phyloP scores from a whole-genome alignment of 2,113 vertebrate genomes.

The Siniperca chuatsi region DNA sequence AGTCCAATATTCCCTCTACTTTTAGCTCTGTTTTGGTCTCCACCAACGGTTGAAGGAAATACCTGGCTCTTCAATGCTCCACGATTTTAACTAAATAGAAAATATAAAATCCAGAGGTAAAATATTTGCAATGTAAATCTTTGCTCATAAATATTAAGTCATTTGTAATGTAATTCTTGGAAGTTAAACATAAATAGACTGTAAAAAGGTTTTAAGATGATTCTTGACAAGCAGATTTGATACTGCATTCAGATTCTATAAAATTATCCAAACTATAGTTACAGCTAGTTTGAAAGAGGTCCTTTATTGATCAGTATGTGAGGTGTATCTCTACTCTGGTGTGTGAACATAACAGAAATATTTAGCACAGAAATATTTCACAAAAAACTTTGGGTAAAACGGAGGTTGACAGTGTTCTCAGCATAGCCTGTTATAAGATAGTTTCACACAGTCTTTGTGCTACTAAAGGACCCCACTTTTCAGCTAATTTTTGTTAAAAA shows the following conservation, averaged over 20 bases:
- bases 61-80: not conserved
- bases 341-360: not conserved
- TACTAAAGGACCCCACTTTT: conserved; percentile 24
- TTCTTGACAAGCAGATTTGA: not conserved
- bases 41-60: too few relatives aligned
- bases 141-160: not conserved
- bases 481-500: conserved; percentile 19
- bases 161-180: not conserved
- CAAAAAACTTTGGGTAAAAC: not conserved
- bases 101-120: not conserved
- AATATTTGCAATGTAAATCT: not conserved
- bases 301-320: not conserved
- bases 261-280: not conserved
- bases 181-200: not conserved
- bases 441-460: conserved; percentile 8
- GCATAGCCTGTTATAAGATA: not conserved
- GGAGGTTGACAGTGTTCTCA: not conserved
- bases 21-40: not conserved
- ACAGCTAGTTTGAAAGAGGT: not conserved
- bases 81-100: not conserved
- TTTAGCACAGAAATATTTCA: not conserved
- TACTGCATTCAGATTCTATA: not conserved
- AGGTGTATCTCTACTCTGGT: not conserved
- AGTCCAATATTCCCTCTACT: not conserved
- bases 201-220: not conserved